Conservation (phyloP, 2,888 invertebrate genomes). For the Drosophila trichaetosa region DNA sequence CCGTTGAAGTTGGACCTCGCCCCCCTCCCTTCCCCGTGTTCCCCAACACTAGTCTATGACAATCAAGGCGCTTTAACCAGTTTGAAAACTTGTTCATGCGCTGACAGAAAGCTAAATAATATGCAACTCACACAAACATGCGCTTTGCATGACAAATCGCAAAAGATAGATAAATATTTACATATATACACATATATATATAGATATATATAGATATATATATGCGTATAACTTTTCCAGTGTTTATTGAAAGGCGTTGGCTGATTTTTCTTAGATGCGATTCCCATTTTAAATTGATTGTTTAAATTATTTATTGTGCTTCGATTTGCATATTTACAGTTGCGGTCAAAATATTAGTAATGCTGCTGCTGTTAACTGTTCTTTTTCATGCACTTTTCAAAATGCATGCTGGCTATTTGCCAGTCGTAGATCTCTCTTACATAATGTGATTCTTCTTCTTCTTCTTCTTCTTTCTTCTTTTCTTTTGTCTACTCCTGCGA, state of each 20-base stretch:
- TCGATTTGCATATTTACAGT: neutral
- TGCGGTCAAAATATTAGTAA: neutral
- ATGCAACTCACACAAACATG: constrained; percentile 36
- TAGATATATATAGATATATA: neutral
- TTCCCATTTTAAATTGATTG: neutral
- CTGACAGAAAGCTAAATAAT: constrained; percentile 50
- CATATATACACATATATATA: fast-evolving
- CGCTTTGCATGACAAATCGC: constrained; percentile 59
- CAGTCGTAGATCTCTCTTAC: neutral
- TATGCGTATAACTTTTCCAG: neutral
- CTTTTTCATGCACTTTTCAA: too few relatives aligned
- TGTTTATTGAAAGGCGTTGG: constrained; percentile 35
- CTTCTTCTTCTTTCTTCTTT: neutral
- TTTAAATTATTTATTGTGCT: neutral
- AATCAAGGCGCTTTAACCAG: constrained; percentile 33
- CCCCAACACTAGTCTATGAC: neutral
- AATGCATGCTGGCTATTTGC: neutral
- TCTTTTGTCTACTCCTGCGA: constrained; percentile 25
- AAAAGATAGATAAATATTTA: constrained; percentile 1
- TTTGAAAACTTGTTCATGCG: constrained; percentile 55
- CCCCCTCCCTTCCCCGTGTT: neutral
- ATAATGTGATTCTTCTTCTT: neutral
- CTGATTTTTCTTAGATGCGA: neutral
- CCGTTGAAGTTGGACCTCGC: constrained; percentile 49
- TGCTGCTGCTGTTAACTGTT: neutral